These are phyloP conservation scores for Drosophila triauraria DNA, from an alignment of 1,140 invertebrate genomes.

Conservation along the genomic window DNA sequence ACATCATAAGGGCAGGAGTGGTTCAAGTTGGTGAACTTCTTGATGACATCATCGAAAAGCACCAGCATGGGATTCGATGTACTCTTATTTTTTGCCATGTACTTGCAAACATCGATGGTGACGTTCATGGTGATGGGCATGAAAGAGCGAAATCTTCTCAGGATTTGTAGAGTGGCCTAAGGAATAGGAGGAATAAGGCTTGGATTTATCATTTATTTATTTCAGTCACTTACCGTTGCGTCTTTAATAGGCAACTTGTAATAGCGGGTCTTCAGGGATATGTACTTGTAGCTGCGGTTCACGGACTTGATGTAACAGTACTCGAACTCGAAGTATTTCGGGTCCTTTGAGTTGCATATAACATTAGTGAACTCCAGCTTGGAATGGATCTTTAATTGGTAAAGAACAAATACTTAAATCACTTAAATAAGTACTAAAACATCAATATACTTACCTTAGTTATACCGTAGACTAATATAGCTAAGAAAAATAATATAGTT, in stretches of 20 bases:
- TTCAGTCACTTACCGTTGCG: neutral
- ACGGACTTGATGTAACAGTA: conserved; percentile 34
- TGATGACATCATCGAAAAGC: neutral
- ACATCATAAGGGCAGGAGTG: conserved; percentile 29
- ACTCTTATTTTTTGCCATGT: neutral
- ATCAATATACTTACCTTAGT: neutral
- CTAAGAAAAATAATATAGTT: neutral
- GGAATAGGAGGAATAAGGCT: rapidly evolving
- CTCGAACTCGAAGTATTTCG: neutral
- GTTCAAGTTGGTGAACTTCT: conserved; percentile 17
- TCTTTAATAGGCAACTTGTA: neutral
- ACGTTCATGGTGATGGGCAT: conserved; percentile 26
- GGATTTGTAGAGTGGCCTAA: conserved; percentile 18
- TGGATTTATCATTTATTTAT: neutral
- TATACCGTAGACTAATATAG: conserved; percentile 7
- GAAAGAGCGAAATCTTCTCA: conserved; percentile 10
- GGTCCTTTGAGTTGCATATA: conserved; percentile 14
- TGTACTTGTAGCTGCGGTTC: conserved; percentile 36
- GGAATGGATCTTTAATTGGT: neutral
- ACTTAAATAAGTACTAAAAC: neutral
- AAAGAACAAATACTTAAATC: neutral
- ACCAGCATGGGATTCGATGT: conserved; percentile 10
- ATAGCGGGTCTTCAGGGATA: conserved; percentile 14
- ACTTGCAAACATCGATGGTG: conserved; percentile 24
- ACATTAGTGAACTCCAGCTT: conserved; percentile 32